Conservation (phyloP, 1,140 invertebrate species). For the Brachionus koreanus region DNA sequence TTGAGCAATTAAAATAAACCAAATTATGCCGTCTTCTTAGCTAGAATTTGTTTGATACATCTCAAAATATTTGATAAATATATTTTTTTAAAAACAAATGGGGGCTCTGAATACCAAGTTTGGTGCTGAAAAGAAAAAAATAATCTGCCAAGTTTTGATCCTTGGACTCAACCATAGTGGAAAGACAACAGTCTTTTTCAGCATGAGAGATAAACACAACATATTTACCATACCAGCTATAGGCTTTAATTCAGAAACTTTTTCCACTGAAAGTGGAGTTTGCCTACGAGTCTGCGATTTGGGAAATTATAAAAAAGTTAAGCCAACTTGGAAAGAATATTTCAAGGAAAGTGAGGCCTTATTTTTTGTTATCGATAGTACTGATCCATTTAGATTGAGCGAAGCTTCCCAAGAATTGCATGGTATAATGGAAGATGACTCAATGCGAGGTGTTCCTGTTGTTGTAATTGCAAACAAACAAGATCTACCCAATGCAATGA, state of each 20-base stretch:
- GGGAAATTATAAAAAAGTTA: background rate
- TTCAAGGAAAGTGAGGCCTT: conserved; percentile 51
- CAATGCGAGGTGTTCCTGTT: conserved; percentile 50
- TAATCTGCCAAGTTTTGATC: background rate
- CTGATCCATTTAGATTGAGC: conserved; percentile 88
- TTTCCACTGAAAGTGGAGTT: background rate
- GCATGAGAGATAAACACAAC: background rate
- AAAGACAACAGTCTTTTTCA: background rate
- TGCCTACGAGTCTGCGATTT: background rate
- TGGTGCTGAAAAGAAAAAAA: background rate
- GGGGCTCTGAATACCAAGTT: background rate
- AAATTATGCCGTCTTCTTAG: background rate
- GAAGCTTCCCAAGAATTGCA: conserved; percentile 83
- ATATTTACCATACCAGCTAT: background rate
- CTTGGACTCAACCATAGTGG: background rate
- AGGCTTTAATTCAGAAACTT: background rate
- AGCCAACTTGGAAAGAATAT: conserved; percentile 55
- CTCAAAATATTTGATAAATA: background rate
- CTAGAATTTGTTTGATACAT: background rate
- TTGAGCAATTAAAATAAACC: background rate
- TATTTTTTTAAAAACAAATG: background rate
- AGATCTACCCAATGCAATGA: conserved; percentile 46
- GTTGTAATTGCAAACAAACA: conserved; percentile 58
- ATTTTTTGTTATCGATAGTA: conserved; percentile 95
- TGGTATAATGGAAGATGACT: background rate